A percentile compares a stretch with the other conserved stretches of the same genome.
Conservation (phyloP, 2,113 vertebrate genomes). For the Ia io region DNA sequence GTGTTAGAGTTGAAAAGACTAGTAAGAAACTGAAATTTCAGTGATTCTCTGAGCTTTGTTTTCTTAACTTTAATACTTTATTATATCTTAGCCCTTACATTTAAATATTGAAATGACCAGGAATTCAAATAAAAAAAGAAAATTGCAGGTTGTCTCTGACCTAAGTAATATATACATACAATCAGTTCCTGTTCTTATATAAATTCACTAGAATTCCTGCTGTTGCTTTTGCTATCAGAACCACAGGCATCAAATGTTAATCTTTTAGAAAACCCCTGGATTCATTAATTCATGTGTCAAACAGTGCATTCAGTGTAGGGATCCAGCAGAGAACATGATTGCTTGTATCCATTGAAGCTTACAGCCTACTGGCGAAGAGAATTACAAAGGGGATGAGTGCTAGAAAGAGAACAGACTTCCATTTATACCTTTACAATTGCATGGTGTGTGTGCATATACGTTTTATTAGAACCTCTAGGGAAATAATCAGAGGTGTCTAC, state of each 20-base stretch:
- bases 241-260: constrained; percentile 50
- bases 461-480: not conserved
- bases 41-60: not conserved
- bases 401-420: constrained; percentile 4
- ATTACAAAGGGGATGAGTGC: not conserved
- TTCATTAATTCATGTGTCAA: constrained; percentile 57
- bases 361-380: not conserved
- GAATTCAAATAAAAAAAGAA: constrained; percentile 44
- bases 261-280: constrained; percentile 18
- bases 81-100: not conserved
- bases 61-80: not conserved
- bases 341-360: constrained; percentile 33
- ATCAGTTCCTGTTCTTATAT: not conserved
- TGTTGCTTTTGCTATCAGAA: constrained; percentile 35
- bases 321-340: constrained; percentile 50
- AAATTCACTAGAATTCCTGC: constrained; percentile 46
- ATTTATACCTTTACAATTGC: not conserved
- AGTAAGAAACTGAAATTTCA: constrained; percentile 40
- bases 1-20: not conserved
- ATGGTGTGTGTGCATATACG: not conserved
- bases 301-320: not conserved
- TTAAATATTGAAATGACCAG: constrained; percentile 33
- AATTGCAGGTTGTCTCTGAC: constrained; percentile 8
- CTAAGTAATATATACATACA: constrained; percentile 22
- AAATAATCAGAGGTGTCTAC: constrained; percentile 24